Conservation (phyloP, 2,888 invertebrate species). For the Diloba caeruleocephala region DNA sequence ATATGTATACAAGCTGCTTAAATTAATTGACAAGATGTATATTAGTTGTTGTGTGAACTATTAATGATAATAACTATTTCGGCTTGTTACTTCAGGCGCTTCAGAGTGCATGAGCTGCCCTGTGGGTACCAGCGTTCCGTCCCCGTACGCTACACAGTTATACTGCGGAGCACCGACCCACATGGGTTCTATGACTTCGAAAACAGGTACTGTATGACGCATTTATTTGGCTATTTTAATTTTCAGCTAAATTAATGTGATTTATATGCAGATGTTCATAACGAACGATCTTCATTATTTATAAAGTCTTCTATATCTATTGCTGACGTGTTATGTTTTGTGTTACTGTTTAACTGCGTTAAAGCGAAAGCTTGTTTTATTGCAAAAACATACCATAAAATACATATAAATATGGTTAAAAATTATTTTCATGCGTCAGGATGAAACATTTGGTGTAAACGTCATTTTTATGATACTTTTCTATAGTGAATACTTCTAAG, state of each 20-base stretch:
- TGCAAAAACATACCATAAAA: too few relatives aligned
- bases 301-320: not conserved
- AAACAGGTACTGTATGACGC: conserved; percentile 52
- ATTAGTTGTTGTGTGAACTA: too few relatives aligned
- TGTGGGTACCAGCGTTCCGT: conserved; percentile 54
- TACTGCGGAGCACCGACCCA: conserved; percentile 91
- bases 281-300: not conserved
- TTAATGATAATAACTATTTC: conserved; percentile 5
- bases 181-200: conserved; percentile 82
- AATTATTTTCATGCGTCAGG: too few relatives aligned
- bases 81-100: conserved; percentile 47
- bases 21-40: too few relatives aligned
- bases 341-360: too few relatives aligned
- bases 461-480: too few relatives aligned
- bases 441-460: too few relatives aligned
- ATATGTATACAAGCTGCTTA: too few relatives aligned
- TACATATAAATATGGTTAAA: too few relatives aligned
- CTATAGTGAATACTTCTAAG: too few relatives aligned
- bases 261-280: not conserved
- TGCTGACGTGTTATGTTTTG: not conserved
- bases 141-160: conserved; percentile 88
- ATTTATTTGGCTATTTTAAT: not conserved
- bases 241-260: not conserved
- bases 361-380: not conserved
- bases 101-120: conserved; percentile 64